Conservation (phyloP, 2,113 vertebrate genomes). For the Callaeas wilsoni region DNA sequence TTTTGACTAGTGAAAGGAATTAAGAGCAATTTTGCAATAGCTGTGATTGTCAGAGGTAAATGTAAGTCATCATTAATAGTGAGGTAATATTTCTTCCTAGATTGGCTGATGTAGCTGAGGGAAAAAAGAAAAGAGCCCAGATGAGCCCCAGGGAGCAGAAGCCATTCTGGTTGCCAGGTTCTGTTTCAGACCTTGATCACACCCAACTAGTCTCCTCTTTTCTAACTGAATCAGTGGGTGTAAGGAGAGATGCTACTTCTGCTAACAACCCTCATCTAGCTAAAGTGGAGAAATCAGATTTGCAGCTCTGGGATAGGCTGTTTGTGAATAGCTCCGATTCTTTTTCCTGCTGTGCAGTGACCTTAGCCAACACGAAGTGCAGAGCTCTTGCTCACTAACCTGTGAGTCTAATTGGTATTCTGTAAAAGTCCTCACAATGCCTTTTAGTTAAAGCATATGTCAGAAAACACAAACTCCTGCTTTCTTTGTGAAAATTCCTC, state of each 20-base stretch:
- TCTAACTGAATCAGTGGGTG: not conserved
- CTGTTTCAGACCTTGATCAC: not conserved
- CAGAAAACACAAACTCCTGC: constrained; percentile 34
- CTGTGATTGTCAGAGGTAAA: not conserved
- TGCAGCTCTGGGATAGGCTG: not conserved
- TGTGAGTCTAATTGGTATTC: constrained; percentile 37
- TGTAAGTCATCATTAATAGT: not conserved
- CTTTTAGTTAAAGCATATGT: constrained; percentile 40
- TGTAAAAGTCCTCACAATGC: constrained; percentile 12
- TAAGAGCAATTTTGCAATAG: not conserved
- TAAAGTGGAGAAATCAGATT: constrained; percentile 23
- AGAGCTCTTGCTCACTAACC: not conserved
- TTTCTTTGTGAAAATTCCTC: constrained; percentile 29
- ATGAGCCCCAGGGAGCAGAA: not conserved
- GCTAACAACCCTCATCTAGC: not conserved
- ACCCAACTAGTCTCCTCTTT: not conserved
- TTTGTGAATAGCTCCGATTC: constrained; percentile 10
- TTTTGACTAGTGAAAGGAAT: not conserved
- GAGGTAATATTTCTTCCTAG: not conserved
- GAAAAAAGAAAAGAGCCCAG: not conserved
- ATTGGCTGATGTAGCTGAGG: not conserved
- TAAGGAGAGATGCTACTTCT: not conserved
- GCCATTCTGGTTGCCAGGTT: not conserved
- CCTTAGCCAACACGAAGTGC: not conserved
- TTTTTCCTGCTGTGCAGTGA: constrained; percentile 27